Evolutionary conservation across 2,888 invertebrate species (phyloP), one percentile per base, ranked within the genome.

Genomic region (Timandra comae): DNA sequence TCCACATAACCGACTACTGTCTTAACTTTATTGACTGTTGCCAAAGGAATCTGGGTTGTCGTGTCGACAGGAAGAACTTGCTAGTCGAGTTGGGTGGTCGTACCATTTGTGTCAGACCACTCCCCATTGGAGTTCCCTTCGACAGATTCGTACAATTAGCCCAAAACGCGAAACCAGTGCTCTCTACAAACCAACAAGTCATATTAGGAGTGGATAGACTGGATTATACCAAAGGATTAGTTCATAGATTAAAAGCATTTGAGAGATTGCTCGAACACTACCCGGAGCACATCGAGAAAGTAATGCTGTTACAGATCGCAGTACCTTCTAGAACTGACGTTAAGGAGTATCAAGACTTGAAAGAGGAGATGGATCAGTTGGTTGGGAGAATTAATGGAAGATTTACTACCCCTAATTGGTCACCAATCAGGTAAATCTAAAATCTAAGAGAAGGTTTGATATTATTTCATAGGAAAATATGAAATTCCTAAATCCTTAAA

Each of bases 1-100:
- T 96, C 69, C 96, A 96, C 67, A 96, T 95, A 54, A 92, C 93
- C 46, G 95, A 96, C 66, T 96, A 96, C 69, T 96, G 96, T 58
- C 76, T 95, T 41, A 96, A 96, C 75, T 96, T 96, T 63, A 93
- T 96, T 20, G 96, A 96, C 63, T 96, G 96, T 67, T 96, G 96
- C 65, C 95, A 95, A 74, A 88, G 95, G 48, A 90, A 92, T 59
- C 84, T 95, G 41, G 96, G 96, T 38, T 94, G 95, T 60, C 91
- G 95, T 67, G 95, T 96, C 7, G 96, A 96, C 69, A 88, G 94
- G 23, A 95, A 95, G 66, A 93, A 94, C 62, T 86, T 95, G 45
- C 78, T 96, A 31, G 95, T 96, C 7, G 95, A 96, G 72, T 91
- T 95, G 46, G 95, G 95, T 33, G 96, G 94, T 0, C 89, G 96